Evolutionary conservation across 2,113 vertebrate genomes (phyloP).

Genomic region (Myrmecobius fasciatus): DNA sequence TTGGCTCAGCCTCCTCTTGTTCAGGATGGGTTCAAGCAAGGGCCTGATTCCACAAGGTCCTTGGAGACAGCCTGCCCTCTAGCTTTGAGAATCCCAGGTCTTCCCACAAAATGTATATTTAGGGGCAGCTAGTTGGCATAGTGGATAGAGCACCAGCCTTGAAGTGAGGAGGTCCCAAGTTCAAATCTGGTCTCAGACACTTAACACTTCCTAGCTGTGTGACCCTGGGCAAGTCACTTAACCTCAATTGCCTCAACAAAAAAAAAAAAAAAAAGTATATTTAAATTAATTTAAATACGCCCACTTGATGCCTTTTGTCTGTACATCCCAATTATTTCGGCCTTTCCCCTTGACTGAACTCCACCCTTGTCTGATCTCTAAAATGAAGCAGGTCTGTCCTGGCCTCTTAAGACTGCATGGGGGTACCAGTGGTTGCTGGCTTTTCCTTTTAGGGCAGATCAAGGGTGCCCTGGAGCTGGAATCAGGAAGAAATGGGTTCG

Average conservation of each 20-base stretch:
- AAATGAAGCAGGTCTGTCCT: neutral
- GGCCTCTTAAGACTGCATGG: neutral
- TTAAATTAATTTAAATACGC: neutral
- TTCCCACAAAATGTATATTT: neutral
- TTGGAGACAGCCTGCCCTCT: neutral
- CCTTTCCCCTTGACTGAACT: neutral
- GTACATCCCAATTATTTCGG: neutral
- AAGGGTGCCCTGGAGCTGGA: neutral
- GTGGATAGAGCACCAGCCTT: too few relatives aligned
- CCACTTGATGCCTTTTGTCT: neutral
- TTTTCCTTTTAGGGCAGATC: neutral
- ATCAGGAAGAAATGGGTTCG: neutral
- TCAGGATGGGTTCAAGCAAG: neutral
- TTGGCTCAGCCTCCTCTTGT: neutral
- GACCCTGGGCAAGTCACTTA: too few relatives aligned
- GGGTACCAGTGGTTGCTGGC: neutral
- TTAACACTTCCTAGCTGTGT: too few relatives aligned
- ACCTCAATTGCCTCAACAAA: too few relatives aligned
- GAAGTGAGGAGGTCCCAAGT: too few relatives aligned
- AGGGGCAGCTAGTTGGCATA: too few relatives aligned
- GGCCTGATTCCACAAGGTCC: neutral
- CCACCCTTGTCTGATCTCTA: neutral
- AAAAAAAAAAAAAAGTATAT: too few relatives aligned
- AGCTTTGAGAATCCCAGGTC: neutral
- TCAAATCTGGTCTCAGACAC: too few relatives aligned